Percentiles rank a stretch among this genome's conserved stretches.
Conservation (phyloP, 2,797 vertebrate species). For the Danio jaintianensis region DNA sequence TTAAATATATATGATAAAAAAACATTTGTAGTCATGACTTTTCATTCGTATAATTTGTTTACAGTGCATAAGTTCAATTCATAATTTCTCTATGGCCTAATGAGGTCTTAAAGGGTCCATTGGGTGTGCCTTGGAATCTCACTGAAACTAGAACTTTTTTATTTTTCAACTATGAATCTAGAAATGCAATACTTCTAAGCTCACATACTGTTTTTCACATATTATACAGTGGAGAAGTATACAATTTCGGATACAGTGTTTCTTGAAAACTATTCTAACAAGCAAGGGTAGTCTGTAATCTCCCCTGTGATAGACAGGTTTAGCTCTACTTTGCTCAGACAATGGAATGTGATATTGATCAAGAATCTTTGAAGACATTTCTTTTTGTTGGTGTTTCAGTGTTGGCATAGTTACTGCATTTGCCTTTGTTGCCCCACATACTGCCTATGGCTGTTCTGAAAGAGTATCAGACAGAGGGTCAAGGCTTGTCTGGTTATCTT, state of each 20-base stretch:
- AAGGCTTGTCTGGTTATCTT: constrained; percentile 11
- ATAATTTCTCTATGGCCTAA: too few relatives aligned
- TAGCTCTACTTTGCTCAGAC: neutral
- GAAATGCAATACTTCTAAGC: too few relatives aligned
- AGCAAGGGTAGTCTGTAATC: neutral
- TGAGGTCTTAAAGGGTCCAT: too few relatives aligned
- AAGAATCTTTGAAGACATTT: neutral
- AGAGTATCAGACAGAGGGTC: neutral
- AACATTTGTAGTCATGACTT: too few relatives aligned
- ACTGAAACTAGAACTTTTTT: too few relatives aligned
- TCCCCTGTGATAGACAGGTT: neutral
- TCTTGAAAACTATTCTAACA: neutral
- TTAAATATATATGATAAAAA: too few relatives aligned
- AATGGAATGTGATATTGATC: constrained; percentile 15
- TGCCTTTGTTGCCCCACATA: constrained; percentile 1
- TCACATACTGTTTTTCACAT: too few relatives aligned
- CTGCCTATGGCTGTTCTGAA: neutral
- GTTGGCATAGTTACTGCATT: neutral
- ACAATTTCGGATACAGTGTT: neutral
- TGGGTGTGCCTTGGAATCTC: too few relatives aligned
- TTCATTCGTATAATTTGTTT: too few relatives aligned
- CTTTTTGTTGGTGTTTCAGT: neutral
- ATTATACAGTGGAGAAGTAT: neutral
- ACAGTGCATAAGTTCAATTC: too few relatives aligned
- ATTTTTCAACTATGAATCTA: too few relatives aligned